phyloP scores from a whole-genome alignment of 2,797 vertebrate species.

The Ficedula albicollis region DNA sequence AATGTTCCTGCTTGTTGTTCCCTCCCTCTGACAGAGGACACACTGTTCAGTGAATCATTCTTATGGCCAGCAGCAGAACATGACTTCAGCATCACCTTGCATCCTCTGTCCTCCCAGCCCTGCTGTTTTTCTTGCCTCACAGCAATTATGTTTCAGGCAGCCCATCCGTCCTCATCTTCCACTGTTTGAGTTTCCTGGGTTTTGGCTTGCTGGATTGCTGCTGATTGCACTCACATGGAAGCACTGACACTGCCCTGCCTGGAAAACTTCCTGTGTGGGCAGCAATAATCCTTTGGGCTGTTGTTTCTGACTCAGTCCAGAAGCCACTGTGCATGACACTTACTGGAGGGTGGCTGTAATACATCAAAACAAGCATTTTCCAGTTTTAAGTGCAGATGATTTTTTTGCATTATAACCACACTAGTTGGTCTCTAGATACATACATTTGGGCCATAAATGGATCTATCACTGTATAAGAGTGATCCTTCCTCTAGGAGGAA shows the following conservation, averaged over 20 bases:
- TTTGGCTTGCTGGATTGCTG: background rate
- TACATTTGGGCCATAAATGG: background rate
- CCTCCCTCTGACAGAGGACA: background rate
- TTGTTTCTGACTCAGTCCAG: background rate
- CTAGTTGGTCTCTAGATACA: background rate
- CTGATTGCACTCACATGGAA: background rate
- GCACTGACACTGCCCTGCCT: background rate
- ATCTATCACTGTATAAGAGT: background rate
- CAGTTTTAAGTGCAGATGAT: background rate
- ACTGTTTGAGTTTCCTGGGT: background rate
- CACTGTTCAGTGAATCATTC: background rate
- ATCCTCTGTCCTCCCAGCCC: background rate
- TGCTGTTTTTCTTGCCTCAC: background rate
- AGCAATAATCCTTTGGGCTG: background rate
- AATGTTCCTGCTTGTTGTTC: background rate
- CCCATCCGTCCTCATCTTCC: background rate
- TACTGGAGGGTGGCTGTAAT: background rate
- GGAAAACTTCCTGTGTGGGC: background rate
- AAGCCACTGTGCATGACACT: background rate
- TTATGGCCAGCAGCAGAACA: background rate
- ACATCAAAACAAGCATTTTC: background rate
- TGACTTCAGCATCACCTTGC: background rate
- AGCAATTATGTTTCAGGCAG: background rate
- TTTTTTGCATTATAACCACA: background rate
- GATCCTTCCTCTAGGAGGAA: background rate